Percentiles rank a stretch among this genome's conserved stretches.
Evolutionary conservation across 2,888 invertebrate species (phyloP).

Genomic region (Dasypogon diadema): DNA sequence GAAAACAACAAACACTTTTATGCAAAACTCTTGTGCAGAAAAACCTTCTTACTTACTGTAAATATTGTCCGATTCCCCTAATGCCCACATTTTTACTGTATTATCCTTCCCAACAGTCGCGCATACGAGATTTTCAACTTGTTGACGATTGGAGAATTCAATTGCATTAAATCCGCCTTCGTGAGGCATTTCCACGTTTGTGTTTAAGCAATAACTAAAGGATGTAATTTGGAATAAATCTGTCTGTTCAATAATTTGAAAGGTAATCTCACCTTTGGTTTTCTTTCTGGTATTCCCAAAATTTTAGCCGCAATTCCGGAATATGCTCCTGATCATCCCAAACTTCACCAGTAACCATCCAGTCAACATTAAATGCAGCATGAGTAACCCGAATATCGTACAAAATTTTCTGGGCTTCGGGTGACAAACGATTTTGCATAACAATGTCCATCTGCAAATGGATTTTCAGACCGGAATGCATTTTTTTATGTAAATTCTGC

Average conservation of each 20-base stretch:
- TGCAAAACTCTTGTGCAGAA: conserved; percentile 56
- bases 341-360: conserved; percentile 81
- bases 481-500: neutral
- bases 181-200: conserved; percentile 80
- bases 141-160: conserved; percentile 72
- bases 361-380: conserved; percentile 76
- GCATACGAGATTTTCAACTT: conserved; percentile 69
- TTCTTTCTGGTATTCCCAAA: conserved; percentile 76
- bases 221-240: too few relatives aligned
- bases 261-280: conserved; percentile 71
- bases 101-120: conserved; percentile 78
- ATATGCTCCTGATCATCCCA: conserved; percentile 72
- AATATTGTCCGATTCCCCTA: conserved; percentile 72
- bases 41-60: conserved; percentile 70
- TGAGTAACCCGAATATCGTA: conserved; percentile 76
- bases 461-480: too few relatives aligned
- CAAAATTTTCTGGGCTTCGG: conserved; percentile 73
- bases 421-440: conserved; percentile 76
- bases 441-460: conserved; percentile 79
- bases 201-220: conserved; percentile 77
- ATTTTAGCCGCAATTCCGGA: conserved; percentile 79
- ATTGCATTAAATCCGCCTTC: conserved; percentile 73
- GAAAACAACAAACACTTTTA: conserved; percentile 56
- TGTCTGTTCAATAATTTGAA: neutral
- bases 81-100: conserved; percentile 79